These are phyloP conservation scores for Lordiphosa fenestrarum DNA, from an alignment of 2,888 invertebrate genomes.

Conservation along the genomic window DNA sequence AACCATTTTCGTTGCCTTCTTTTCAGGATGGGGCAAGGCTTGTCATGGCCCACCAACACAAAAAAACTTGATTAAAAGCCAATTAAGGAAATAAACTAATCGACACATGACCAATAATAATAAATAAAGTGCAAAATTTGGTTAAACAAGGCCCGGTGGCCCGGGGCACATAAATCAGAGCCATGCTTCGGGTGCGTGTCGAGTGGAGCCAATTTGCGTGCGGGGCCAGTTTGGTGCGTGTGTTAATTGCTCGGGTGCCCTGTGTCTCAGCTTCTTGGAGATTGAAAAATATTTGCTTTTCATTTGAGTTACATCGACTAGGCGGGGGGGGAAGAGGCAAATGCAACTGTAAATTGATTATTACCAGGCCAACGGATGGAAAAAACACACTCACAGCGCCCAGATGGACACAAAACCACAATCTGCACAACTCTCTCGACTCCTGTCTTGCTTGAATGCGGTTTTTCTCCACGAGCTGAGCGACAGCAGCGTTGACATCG, in stretches of 20 bases:
- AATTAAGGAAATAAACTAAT: slow-evolving; percentile 43
- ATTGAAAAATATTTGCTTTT: slow-evolving; percentile 67
- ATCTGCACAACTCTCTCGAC: slow-evolving; percentile 24
- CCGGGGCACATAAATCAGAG: too few relatives aligned
- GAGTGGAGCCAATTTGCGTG: slow-evolving; percentile 5
- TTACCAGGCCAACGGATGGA: slow-evolving; percentile 30
- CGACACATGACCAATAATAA: slow-evolving; percentile 27
- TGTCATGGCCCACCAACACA: not conserved
- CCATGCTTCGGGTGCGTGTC: too few relatives aligned
- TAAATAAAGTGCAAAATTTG: too few relatives aligned
- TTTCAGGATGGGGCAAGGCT: not conserved
- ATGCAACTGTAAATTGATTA: slow-evolving; percentile 63
- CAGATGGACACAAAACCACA: slow-evolving; percentile 18
- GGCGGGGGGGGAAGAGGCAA: slow-evolving; percentile 4
- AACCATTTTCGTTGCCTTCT: too few relatives aligned
- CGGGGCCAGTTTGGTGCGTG: slow-evolving; percentile 12
- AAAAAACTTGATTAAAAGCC: slow-evolving; percentile 34
- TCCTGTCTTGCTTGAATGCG: slow-evolving; percentile 19
- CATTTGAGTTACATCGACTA: slow-evolving; percentile 49
- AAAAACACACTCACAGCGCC: slow-evolving; percentile 12
- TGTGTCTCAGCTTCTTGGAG: slow-evolving; percentile 24
- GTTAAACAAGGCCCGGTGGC: too few relatives aligned
- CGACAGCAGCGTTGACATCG: slow-evolving; percentile 36
- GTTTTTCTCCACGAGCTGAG: slow-evolving; percentile 31
- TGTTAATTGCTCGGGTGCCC: slow-evolving; percentile 25